Percentiles rank a stretch among this genome's conserved stretches.
Conservation (phyloP, 2,113 vertebrate genomes). For the Ranitomeya imitator region DNA sequence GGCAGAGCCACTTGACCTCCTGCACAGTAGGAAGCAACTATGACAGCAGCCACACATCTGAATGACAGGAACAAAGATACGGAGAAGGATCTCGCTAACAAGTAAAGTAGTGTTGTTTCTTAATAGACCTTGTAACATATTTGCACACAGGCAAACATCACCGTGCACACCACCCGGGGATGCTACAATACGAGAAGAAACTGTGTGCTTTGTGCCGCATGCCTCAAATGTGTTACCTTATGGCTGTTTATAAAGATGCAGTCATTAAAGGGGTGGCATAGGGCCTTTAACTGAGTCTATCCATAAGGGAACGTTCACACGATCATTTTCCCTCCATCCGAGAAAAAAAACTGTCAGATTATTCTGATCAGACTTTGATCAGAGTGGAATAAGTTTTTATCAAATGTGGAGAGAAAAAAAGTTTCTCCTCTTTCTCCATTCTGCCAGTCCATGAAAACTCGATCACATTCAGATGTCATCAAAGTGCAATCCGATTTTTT, state of each 20-base stretch:
- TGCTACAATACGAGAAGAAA: not conserved
- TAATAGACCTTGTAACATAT: slow-evolving; percentile 23
- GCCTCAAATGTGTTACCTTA: not conserved
- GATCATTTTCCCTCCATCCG: too few relatives aligned
- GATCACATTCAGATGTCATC: too few relatives aligned
- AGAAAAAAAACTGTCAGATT: too few relatives aligned
- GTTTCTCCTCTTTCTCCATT: too few relatives aligned
- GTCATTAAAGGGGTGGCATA: not conserved
- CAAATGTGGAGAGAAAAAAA: too few relatives aligned
- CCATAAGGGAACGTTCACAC: too few relatives aligned
- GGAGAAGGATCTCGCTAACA: slow-evolving; percentile 44
- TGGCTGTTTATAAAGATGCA: not conserved
- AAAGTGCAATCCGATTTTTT: too few relatives aligned
- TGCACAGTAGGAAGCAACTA: slow-evolving; percentile 46
- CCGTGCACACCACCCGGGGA: not conserved
- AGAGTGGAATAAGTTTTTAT: too few relatives aligned
- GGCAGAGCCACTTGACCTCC: slow-evolving; percentile 55
- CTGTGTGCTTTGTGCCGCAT: not conserved
- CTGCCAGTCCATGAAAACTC: too few relatives aligned
- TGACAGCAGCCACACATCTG: slow-evolving; percentile 52
- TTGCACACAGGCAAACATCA: not conserved
- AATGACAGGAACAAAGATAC: slow-evolving; percentile 57
- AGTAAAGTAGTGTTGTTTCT: slow-evolving; percentile 37
- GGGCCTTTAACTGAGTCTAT: too few relatives aligned
- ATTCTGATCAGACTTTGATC: too few relatives aligned